Base-by-base conservation (phyloP, 2,797 vertebrate species). In the Vespertilio murinus region DNA sequence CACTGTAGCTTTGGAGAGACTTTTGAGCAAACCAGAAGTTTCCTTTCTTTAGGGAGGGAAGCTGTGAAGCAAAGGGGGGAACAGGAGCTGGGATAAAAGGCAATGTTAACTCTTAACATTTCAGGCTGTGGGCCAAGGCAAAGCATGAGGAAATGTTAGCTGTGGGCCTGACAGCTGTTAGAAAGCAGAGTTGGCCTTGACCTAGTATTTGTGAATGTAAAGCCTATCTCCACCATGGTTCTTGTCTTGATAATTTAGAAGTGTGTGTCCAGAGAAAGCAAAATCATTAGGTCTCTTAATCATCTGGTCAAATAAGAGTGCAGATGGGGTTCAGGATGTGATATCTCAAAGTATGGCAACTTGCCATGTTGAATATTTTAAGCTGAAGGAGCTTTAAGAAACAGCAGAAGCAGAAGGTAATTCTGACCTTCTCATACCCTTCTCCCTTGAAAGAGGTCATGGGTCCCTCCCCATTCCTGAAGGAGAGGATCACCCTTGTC, bases 91-190 rank as follows among this genome's bases (percentile, higher is more conserved):
- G 42, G n/a, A 79, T 42, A 70, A 33, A 13, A 38, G 38, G 9
- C 13, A 14, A 8, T 59, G 52, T 91, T 93, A 52, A 52, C 77
- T 94, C 52, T 70, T 25, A 38, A 81, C 67, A 88, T 65, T 96
- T 92, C 82, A 94, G 93, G 92, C 95, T 95, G 42, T 1, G 1
- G 88, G 88, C 96, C 3, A 1, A 90, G 92, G 95, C 90, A 94
- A 90, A 97, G 92, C 90, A 70, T 89, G 75, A 97, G 95, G 95
- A 97, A 97, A 94, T 94, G 92, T 86, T 95, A 93, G 96, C 33
- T 22, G 11, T 79, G 82, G 49, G 45, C 47, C 74, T 79, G 12
- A 0, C 86, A 96, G 65, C 91, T 95, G 70, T 80, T 64, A 88
- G 95, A 49, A 52, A 83, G 56, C 87, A 47, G 49, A 22, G 38